Evolutionary conservation across 2,888 invertebrate species (phyloP), one percentile per base, ranked within the genome.

Genomic region (Euproctis similis): DNA sequence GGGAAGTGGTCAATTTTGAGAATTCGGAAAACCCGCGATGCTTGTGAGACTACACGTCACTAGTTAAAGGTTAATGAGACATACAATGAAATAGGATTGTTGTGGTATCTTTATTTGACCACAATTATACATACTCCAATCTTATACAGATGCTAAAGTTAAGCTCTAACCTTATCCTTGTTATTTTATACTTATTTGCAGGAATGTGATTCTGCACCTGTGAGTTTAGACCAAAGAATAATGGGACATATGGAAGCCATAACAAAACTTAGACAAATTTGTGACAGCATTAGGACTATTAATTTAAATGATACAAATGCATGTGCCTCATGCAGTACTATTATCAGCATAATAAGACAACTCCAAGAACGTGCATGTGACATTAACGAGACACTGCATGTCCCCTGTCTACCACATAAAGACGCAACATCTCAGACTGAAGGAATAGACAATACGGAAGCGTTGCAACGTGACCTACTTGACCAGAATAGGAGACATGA

Each of bases 161-260:
- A n/a, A n/a, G n/a, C n/a, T n/a, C n/a, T n/a, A n/a, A n/a, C n/a
- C n/a, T n/a, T n/a, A n/a, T n/a, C n/a, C n/a, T n/a, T n/a, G n/a
- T n/a, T n/a, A n/a, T n/a, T n/a, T n/a, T n/a, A n/a, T n/a, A n/a
- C n/a, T 14, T 14, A 14, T 4, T 53, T 46, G 1, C 55, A 70
- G 70, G 67, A 67, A 21, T 54, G 55, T 28, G 60, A 63, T 24
- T 60, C 60, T 0, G 51, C 60, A 3, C 54, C 55, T 2, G 39
- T 35, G n/a, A 58, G 59, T 28, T 33, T 58, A 4, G 59, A 65
- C 16, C 59, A 42, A 22, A 51, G 34, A 14, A 34, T 47, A n/a
- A 11, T 45, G 2, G 45, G 49, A 7, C 44, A 43, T 10, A 32
- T 36, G 4, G 60, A 53, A 21, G 46, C 39, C 2, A 36, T 50